Evolutionary conservation across 2,113 vertebrate species (phyloP), one percentile per base, ranked within the genome.

Genomic region (Stegostoma tigrinum): DNA sequence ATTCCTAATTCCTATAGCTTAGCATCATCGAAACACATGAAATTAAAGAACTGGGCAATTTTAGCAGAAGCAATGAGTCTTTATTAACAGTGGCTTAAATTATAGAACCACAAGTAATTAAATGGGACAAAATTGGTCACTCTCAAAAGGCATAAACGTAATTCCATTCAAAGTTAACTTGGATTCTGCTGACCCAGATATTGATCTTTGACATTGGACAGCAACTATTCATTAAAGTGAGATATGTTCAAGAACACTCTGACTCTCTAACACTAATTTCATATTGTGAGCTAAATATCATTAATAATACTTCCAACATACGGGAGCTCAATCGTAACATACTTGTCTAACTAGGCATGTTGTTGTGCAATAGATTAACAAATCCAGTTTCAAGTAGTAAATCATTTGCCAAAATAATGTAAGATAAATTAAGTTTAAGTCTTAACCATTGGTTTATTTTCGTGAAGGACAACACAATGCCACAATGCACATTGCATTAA

Each of bases 121-220:
- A 95, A 95, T 48, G 38, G 72, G 42, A 21, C 91, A 68, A 68
- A 55, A 68, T 12, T n/a, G 68, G 66, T 72, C 94, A 95, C 48
- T 95, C 52, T 34, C 70, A 48, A 70, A 45, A 72, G 6, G 70
- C 38, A 64, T n/a, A 7, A n/a, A 70, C n/a, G 15, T 67, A 70
- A 48, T 72, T 95, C 67, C 45, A 72, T 72, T 95, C 61, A 93
- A 66, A 93, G 89, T 93, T 67, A 66, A 66, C 66, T 38, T 95
- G 17, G n/a, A 48, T 42, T 72, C 67, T 42, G 23, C 75, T 34
- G 94, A 48, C 94, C 42, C 67, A 95, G 94, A 52, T 72, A 48
- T 72, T 95, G 94, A 70, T 75, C 94, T 95, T 75, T 95, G 94
- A 72, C 67, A 68, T 95, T 95, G 67, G 27, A 95, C 45, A 67